A percentile compares a stretch with the other conserved stretches of the same genome.
Conservation (phyloP, 2,888 invertebrate species). For the Glomeris marginata region DNA sequence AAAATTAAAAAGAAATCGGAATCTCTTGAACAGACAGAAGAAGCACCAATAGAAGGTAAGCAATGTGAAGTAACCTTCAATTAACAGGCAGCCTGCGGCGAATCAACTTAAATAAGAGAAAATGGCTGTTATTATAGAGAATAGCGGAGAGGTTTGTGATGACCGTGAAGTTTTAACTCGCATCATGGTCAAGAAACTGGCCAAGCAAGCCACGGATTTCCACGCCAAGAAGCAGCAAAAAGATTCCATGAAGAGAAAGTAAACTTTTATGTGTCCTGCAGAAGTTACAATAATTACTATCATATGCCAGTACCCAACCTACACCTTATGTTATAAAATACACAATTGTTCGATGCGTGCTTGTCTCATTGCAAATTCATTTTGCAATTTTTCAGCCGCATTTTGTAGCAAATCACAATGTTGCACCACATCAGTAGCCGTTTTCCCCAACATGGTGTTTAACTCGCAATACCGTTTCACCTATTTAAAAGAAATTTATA, state of each 20-base stretch:
- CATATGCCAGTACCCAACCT: too few species aligned
- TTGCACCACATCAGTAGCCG: too few species aligned
- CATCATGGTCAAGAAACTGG: slow-evolving; percentile 8
- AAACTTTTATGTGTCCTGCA: background rate
- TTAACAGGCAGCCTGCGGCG: background rate
- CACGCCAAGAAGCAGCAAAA: slow-evolving; percentile 10
- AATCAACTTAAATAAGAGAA: too few species aligned
- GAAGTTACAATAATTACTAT: background rate
- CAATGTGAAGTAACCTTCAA: background rate
- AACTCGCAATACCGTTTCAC: too few species aligned
- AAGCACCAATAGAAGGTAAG: slow-evolving; percentile 8
- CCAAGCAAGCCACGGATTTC: slow-evolving; percentile 7
- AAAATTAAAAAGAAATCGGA: slow-evolving; percentile 6
- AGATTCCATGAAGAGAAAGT: background rate
- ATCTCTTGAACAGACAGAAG: slow-evolving; percentile 6
- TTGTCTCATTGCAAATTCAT: too few species aligned
- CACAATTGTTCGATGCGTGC: too few species aligned
- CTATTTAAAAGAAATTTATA: too few species aligned
- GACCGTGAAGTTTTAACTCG: slow-evolving; percentile 12
- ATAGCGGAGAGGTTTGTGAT: background rate
- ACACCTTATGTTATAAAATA: too few species aligned
- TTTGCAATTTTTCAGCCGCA: too few species aligned
- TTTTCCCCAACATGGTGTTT: too few species aligned
- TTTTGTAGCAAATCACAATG: too few species aligned
- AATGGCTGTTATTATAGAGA: too few species aligned